Base-by-base conservation (phyloP, 2,888 invertebrate species). In the Spatulosminthurus flaviceps region DNA sequence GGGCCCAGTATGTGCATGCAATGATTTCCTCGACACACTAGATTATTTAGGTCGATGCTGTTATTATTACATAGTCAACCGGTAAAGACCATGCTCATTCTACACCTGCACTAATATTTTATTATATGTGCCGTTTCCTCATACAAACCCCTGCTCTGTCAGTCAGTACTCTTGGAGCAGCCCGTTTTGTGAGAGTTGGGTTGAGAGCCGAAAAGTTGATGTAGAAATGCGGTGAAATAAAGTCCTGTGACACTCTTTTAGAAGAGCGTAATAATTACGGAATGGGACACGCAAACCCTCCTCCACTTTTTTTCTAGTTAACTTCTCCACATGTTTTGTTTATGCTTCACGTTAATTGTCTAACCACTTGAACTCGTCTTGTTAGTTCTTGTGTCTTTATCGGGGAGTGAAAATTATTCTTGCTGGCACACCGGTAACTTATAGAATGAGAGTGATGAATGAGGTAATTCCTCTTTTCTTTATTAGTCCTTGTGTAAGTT, bases 11-110 rank as follows among this genome's bases (percentile, higher is more conserved):
- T 60, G 26, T 2, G 13, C 4, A 19, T 16, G 64, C n/a, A 7
- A 26, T 22, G 26, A 2, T 64, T 64, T 64, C 2, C n/a, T 64
- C 64, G 2, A 64, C n/a, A n/a, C 64, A 4, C 64, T 64, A 24
- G 64, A 64, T 7, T 24, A 64, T 64, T 64, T 64, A 64, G 64
- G 64, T 64, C 64, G 26, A 24, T 64, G 19, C 24, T 26, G 64
- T 64, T 5, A n/a, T n/a, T n/a, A n/a, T n/a, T n/a, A n/a, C n/a
- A n/a, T n/a, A 24, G 64, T 64, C 24, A 64, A 11, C 21, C n/a
- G 26, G 64, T 24, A 64, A 64, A 24, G 24, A 64, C 64, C 22
- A 64, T 9, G 64, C 60, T 24, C 64, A 26, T 24, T 51, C 9
- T 51, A 2, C 9, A 19, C 5, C 51, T 51, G 51, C 51, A 51